Percentiles rank a stretch among this genome's conserved stretches.
These are phyloP conservation scores for Noctua fimbriata DNA, from an alignment of 2,888 invertebrate species.

Conservation along the genomic window DNA sequence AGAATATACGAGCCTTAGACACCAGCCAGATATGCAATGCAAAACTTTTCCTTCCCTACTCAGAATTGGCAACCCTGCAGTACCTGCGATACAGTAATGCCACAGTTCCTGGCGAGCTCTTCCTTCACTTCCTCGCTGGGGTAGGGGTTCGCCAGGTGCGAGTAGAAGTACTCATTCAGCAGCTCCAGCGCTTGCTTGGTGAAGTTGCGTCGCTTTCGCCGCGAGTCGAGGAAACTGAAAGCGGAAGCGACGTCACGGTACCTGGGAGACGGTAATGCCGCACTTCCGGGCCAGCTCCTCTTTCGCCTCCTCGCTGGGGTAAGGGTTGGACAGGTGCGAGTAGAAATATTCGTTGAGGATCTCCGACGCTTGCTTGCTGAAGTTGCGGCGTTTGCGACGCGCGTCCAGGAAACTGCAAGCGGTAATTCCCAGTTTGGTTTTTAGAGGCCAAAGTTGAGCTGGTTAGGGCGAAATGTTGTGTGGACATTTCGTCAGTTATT, in stretches of 20 bases:
- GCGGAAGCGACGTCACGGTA: slow-evolving; percentile 77
- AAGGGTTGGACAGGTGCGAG: slow-evolving; percentile 99
- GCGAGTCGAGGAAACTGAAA: slow-evolving; percentile 91
- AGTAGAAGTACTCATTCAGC: slow-evolving; percentile 99
- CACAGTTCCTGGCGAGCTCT: slow-evolving; percentile 98
- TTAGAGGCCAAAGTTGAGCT: slow-evolving; percentile 81
- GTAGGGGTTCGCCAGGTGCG: slow-evolving; percentile 99
- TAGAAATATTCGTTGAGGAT: slow-evolving; percentile 99
- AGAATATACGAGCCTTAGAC: neutral
- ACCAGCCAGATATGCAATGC: neutral
- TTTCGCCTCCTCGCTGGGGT: slow-evolving; percentile 99
- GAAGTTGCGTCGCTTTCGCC: slow-evolving; percentile 97
- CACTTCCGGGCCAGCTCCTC: slow-evolving; percentile 99
- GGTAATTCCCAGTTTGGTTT: slow-evolving; percentile 56
- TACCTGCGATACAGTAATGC: slow-evolving; percentile 98
- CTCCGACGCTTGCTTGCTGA: slow-evolving; percentile 99
- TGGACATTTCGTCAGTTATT: slow-evolving; percentile 9
- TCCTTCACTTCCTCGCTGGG: slow-evolving; percentile 99
- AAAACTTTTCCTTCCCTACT: neutral
- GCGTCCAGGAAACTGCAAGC: slow-evolving; percentile 93
- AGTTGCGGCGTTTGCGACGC: slow-evolving; percentile 98
- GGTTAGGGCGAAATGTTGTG: slow-evolving; percentile 51
- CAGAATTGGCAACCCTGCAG: slow-evolving; percentile 60
- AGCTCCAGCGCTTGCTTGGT: slow-evolving; percentile 99
- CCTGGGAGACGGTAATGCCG: slow-evolving; percentile 99